Base-by-base conservation (phyloP, 1,140 invertebrate genomes). In the Caerostris darwini region DNA sequence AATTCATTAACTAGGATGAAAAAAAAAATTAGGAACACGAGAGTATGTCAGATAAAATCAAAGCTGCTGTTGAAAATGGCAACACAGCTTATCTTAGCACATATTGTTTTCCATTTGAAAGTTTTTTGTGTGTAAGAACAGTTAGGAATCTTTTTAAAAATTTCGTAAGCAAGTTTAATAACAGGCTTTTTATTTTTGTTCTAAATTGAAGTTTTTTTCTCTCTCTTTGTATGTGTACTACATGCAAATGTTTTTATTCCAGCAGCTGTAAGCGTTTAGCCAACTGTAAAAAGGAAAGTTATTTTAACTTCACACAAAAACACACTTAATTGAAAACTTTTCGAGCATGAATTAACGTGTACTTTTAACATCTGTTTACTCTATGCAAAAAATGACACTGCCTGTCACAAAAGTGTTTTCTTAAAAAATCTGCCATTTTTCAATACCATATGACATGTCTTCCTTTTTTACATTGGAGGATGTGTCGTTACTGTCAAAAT, bases 281-380 rank as follows among this genome's bases (percentile, higher is more conserved):
- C 7, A 34, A 77, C 19, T 77, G 69, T 3, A 77, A 53, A 77
- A 77, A 34, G 57, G 57, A 83, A 83, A 83, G 56, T 56, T 58
- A n/a, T 57, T 83, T 83, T 83, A 83, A n/a, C 56, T 57, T 57
- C 19, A 8, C 19, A 83, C 53, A 83, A 56, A 83, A 83, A 83
- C 56, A n/a, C 8, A 53, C 86, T 88, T 88, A 88, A 88, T 88
- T 88, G 50, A 64, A 88, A 88, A 88, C 50, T 12, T 57, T 5
- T 88, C 86, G 14, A 88, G 86, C 86, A 88, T 50, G 56, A 19
- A 53, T 64, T 88, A 88, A 64, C 86, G 61, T 64, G 61, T 67
- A 17, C 14, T n/a, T 10, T 7, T 17, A 7, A n/a, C 86, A 88
- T 88, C 58, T 88, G 86, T 64, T 67, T 64, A 64, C 5, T 34